phyloP scores from a whole-genome alignment of 2,888 invertebrate species.

The Laothoe populi region DNA sequence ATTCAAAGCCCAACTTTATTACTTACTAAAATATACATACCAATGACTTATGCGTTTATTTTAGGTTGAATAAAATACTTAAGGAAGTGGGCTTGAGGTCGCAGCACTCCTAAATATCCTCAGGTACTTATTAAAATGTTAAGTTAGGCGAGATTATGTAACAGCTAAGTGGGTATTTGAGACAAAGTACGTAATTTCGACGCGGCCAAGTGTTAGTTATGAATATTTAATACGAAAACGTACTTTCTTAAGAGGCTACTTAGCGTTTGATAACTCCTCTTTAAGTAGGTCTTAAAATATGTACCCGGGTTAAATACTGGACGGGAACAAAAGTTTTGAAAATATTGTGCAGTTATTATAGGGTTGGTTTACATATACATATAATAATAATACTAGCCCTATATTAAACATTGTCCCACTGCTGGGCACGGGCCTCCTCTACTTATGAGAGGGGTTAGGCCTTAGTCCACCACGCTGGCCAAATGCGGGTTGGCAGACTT shows the following conservation, averaged over 20 bases:
- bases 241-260: slow-evolving; percentile 48
- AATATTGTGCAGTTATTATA: background rate
- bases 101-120: background rate
- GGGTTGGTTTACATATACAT: background rate
- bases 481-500: no score
- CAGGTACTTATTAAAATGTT: slow-evolving; percentile 20
- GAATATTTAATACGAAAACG: slow-evolving; percentile 54
- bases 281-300: slow-evolving; percentile 52
- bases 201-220: slow-evolving; percentile 46
- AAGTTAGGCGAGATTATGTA: slow-evolving; percentile 22
- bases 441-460: no score
- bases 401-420: no score
- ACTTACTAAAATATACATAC: background rate
- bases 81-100: background rate
- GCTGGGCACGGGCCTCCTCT: no score
- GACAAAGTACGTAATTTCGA: slow-evolving; percentile 37
- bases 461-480: no score
- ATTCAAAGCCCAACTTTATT: background rate
- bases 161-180: slow-evolving; percentile 16
- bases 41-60: background rate
- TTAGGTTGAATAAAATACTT: background rate
- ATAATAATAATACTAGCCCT: no score
- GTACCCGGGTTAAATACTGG: slow-evolving; percentile 42
- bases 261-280: slow-evolving; percentile 50
- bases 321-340: slow-evolving; percentile 27